phyloP scores from a whole-genome alignment of 2,113 vertebrate species.

The Paradoxurus hermaphroditus region DNA sequence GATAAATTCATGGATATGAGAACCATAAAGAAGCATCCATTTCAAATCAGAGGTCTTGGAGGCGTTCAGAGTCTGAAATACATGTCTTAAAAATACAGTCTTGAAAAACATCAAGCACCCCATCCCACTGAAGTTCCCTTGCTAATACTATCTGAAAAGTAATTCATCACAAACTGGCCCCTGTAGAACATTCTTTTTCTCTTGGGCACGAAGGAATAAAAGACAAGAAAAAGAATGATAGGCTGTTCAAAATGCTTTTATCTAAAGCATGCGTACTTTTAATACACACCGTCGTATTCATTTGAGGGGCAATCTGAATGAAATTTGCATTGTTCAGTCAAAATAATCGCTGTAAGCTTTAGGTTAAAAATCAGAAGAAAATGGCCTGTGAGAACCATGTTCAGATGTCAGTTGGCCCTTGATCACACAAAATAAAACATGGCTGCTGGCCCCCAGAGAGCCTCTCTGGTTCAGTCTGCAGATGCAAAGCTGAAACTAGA shows the following conservation, averaged over 20 bases:
- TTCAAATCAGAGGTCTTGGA: background rate
- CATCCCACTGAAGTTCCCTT: background rate
- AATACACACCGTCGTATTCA: background rate
- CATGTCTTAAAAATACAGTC: background rate
- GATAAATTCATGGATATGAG: background rate
- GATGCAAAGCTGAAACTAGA: constrained; percentile 17
- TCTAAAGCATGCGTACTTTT: background rate
- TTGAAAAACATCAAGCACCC: background rate
- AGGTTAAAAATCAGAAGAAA: constrained; percentile 50
- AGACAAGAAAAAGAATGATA: background rate
- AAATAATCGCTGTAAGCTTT: background rate
- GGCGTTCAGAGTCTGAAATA: background rate
- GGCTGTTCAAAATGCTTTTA: background rate
- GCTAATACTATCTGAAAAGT: background rate
- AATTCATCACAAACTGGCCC: background rate
- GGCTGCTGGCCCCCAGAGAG: background rate
- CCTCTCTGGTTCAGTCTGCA: background rate
- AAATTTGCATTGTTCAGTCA: background rate
- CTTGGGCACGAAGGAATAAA: background rate
- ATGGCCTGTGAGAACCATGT: background rate
- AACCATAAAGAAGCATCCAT: background rate
- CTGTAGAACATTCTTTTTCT: background rate
- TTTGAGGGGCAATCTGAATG: background rate
- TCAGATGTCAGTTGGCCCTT: background rate
- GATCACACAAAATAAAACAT: background rate